Conservation (phyloP, 2,797 vertebrate genomes). For the Mareca strepera region DNA sequence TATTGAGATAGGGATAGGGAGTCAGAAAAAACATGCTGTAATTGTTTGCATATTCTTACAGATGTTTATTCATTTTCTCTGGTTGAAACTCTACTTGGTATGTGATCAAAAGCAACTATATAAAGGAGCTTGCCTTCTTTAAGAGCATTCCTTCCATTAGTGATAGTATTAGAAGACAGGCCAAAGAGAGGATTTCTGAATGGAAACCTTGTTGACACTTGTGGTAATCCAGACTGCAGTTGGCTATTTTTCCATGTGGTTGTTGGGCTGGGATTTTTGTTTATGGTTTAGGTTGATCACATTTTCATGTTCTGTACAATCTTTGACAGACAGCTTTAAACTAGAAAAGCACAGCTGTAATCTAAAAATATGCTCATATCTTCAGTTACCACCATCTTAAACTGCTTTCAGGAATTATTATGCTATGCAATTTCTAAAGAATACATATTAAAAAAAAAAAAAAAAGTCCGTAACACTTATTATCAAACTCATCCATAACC, state of each 20-base stretch:
- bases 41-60: constrained; percentile 43
- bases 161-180: constrained; percentile 10
- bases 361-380: background rate
- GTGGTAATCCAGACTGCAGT: constrained; percentile 20
- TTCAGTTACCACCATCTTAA: background rate
- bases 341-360: background rate
- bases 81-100: constrained; percentile 34
- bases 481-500: background rate
- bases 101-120: constrained; percentile 40
- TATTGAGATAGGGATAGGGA: background rate
- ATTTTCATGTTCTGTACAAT: constrained; percentile 17
- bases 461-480: background rate
- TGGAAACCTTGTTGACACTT: constrained; percentile 62
- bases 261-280: constrained; percentile 28
- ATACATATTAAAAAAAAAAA: background rate
- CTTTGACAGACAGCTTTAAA: constrained; percentile 22
- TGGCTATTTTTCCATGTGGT: constrained; percentile 29
- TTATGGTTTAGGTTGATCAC: constrained; percentile 34
- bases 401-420: background rate
- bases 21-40: background rate
- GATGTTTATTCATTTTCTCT: constrained; percentile 47
- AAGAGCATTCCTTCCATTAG: constrained; percentile 60
- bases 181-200: constrained; percentile 65
- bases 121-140: constrained; percentile 25
- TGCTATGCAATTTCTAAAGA: background rate